Percentiles rank a stretch among this genome's conserved stretches.
phyloP scores from a whole-genome alignment of 2,797 vertebrate genomes.

The Numenius phaeopus region DNA sequence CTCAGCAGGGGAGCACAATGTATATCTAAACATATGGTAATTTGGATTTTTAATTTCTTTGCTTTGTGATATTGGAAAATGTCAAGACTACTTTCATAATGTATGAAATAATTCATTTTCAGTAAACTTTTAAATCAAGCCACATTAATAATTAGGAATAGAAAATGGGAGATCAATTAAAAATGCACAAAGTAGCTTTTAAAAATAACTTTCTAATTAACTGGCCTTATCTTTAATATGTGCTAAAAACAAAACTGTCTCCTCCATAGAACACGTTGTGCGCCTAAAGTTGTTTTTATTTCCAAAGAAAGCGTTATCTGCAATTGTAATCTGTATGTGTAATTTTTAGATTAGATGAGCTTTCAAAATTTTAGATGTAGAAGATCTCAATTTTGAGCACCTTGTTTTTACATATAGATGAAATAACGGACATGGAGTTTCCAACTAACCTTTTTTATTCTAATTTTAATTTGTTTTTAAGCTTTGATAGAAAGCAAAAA shows the following conservation, averaged over 20 bases:
- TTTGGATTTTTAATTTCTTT: background rate
- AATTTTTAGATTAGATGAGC: background rate
- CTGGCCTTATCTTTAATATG: constrained; percentile 25
- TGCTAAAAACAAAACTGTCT: background rate
- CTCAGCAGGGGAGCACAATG: background rate
- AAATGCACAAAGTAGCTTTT: constrained; percentile 59
- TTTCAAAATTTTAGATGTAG: background rate
- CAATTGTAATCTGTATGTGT: background rate
- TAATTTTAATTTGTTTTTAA: background rate
- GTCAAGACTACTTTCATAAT: background rate
- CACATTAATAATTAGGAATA: background rate
- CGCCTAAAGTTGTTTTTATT: constrained; percentile 24
- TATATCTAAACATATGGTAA: background rate
- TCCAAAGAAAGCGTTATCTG: constrained; percentile 1
- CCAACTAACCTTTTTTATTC: background rate
- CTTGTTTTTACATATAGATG: background rate
- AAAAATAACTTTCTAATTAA: constrained; percentile 66
- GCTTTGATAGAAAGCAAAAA: background rate
- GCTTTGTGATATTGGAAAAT: background rate
- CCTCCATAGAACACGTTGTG: background rate
- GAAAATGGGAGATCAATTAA: constrained; percentile 45
- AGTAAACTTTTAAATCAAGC: background rate
- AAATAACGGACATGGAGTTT: background rate
- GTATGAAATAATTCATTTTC: background rate
- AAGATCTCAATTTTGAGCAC: background rate